These are phyloP conservation scores for Colletes collaris DNA, from an alignment of 2,888 invertebrate genomes.

Conservation along the genomic window DNA sequence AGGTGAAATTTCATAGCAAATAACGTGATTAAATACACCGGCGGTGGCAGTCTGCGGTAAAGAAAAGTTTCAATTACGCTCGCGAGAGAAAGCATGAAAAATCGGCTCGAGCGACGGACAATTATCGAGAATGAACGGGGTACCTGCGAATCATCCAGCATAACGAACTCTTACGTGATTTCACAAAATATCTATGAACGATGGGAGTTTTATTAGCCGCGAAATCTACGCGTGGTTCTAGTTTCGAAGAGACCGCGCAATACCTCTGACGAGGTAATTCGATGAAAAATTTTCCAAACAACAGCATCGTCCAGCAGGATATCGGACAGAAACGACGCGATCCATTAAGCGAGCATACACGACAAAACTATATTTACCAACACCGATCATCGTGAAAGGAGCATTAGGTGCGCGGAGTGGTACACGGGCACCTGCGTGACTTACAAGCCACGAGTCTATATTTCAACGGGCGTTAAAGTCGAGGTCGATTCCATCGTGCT, in stretches of 20 bases:
- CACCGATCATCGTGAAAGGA: conserved; percentile 19
- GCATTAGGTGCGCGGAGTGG: conserved; percentile 26
- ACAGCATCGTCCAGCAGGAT: neutral
- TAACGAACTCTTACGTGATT: neutral
- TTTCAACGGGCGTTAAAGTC: conserved; percentile 64
- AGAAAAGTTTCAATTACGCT: conserved; percentile 18
- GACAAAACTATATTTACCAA: conserved; percentile 55
- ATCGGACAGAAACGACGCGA: conserved; percentile 25
- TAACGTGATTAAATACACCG: conserved; percentile 41
- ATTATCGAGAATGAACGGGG: neutral
- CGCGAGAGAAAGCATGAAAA: conserved; percentile 14
- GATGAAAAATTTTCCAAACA: too few species aligned
- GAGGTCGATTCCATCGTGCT: conserved; percentile 57
- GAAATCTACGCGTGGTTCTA: too few species aligned
- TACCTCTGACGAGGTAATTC: too few species aligned
- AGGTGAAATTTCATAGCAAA: conserved; percentile 65
- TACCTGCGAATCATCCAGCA: neutral
- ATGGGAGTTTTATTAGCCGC: neutral
- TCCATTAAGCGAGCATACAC: conserved; percentile 46
- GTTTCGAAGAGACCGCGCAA: too few species aligned
- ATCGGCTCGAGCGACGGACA: neutral
- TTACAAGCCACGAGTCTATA: conserved; percentile 64
- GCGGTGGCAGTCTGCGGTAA: neutral
- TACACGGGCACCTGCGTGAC: conserved; percentile 50
- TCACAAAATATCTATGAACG: neutral